Evolutionary conservation across 2,888 invertebrate species (phyloP), one percentile per base, ranked within the genome.

Genomic region (Drosophila borborema): DNA sequence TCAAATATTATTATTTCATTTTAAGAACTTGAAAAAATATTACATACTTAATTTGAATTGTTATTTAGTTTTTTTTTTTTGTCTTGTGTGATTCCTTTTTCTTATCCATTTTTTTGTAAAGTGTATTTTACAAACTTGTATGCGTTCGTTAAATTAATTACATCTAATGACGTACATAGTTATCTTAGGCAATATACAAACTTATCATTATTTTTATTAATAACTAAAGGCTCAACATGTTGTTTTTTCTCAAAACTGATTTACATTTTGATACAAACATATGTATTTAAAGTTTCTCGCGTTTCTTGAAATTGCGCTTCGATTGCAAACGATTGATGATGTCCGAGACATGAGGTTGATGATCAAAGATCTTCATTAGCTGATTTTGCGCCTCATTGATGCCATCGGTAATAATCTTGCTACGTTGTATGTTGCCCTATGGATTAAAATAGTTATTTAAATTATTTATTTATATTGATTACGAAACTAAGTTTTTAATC

Each of bases 371-470:
- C 90, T 97, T 96, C 92, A 97, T 95, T 75, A 98, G 96, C 92
- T 98, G 97, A 72, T 95, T 95, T 85, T 97, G 96, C 1, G 98
- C 97, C 92, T 99, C 99, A 74, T 95, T 95, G 93, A 98, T 96
- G 74, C 98, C 98, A 91, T 99, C 98, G 76, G 97, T 96, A 49
- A 98, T 97, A 74, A 98, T 96, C 94, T 97, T 97, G 92, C 98
- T 97, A 62, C 99, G 95, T 94, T 99, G 99, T 92, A 98, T 96
- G 93, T 98, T 98, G 59, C 98, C 98, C 97, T 99, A 94, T 0
- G 60, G 53, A 16, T 36, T 70, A 46, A 10, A 36, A n/a, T 7
- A 14, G 41, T 28, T 38, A 36, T 18, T 51, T 51, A 5, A 3
- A 20, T 2, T 2, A 8, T 34, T 4, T 1, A n/a, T 7, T 41